Conservation (phyloP, 2,797 vertebrate species). For the Rhinichthys osculus region DNA sequence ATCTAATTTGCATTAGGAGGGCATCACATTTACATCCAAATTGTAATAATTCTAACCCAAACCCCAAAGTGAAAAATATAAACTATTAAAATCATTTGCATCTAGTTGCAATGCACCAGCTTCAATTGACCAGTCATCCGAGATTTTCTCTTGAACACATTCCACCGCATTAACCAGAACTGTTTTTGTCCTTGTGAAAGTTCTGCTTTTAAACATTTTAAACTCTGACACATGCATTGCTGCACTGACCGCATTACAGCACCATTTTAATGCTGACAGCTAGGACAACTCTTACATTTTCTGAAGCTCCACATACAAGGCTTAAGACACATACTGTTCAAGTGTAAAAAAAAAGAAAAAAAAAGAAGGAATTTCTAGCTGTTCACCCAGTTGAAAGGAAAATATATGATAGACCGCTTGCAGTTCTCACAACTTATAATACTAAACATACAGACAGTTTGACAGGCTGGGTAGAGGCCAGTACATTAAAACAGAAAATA, state of each 20-base stretch:
- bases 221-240: neutral
- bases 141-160: neutral
- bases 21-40: constrained; percentile 13
- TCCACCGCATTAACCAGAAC: neutral
- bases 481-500: neutral
- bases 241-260: neutral
- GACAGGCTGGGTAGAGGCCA: neutral
- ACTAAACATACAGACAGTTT: neutral
- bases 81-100: neutral
- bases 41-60: neutral
- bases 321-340: neutral
- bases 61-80: neutral
- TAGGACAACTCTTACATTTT: constrained; percentile 7
- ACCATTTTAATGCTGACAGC: neutral
- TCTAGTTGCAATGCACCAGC: neutral
- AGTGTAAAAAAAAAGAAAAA: neutral
- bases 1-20: neutral
- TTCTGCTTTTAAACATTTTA: neutral
- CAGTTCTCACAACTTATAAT: constrained; percentile 6
- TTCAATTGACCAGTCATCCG: neutral
- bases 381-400: neutral
- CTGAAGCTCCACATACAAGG: neutral
- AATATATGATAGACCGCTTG: neutral
- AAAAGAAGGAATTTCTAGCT: neutral
- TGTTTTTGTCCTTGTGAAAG: neutral